These are phyloP conservation scores for Callopanchax toddi DNA, from an alignment of 2,113 vertebrate species.

Conservation along the genomic window DNA sequence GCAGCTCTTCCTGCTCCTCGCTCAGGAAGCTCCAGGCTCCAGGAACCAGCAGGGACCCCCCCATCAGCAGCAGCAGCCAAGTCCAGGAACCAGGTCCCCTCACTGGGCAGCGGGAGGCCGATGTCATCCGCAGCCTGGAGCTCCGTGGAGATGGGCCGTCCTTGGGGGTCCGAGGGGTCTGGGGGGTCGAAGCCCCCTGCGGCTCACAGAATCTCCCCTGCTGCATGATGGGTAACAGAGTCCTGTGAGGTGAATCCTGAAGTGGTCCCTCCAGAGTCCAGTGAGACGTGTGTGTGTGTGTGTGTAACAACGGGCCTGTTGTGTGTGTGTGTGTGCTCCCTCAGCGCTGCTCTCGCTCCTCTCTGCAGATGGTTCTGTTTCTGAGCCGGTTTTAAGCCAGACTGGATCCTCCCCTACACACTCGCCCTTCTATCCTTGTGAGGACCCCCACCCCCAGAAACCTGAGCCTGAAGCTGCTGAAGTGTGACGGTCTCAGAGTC, in stretches of 20 bases:
- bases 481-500: not conserved
- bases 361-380: constrained; percentile 48
- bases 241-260: constrained; percentile 46
- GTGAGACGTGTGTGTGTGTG: constrained; percentile 8
- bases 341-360: constrained; percentile 53
- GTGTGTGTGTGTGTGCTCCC: constrained; percentile 38
- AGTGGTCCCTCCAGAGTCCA: constrained; percentile 33
- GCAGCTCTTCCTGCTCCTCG: constrained; percentile 67
- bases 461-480: not conserved
- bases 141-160: constrained; percentile 7
- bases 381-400: constrained; percentile 51
- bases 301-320: constrained; percentile 5
- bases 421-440: constrained; percentile 17
- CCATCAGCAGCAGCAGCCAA: constrained; percentile 44
- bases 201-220: constrained; percentile 21
- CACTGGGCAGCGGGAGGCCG: not conserved
- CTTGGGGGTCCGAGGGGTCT: constrained; percentile 13
- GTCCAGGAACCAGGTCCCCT: constrained; percentile 36
- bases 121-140: constrained; percentile 7
- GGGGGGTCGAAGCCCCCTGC: constrained; percentile 10
- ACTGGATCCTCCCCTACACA: constrained; percentile 55
- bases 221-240: constrained; percentile 57
- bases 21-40: constrained; percentile 58
- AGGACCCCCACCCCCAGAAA: not conserved
- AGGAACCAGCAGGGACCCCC: constrained; percentile 41